Evolutionary conservation across 2,113 vertebrate genomes (phyloP), one percentile per base, ranked within the genome.

Genomic region (Paracanthobrama guichenoti): DNA sequence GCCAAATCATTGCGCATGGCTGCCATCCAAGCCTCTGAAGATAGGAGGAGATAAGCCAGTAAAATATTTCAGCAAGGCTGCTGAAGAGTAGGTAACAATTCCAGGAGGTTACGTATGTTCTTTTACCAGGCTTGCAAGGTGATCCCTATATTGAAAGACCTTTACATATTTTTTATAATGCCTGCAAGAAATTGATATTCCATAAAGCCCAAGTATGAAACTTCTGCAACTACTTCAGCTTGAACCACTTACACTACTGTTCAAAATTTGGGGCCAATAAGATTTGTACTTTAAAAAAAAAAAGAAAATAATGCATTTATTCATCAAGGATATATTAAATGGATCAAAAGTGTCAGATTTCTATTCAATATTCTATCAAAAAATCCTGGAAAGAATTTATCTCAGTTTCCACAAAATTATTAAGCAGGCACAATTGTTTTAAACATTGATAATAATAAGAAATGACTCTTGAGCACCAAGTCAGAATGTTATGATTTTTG

Each of bases 1-100:
- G 86, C 86, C 86, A 90, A 89, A 91, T 90, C 90, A 83, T 66
- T 31, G 24, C 71, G 50, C 46, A 71, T 89, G 90, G 89, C 77
- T 4, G 69, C 73, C 80, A 55, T 89, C 90, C 91, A 91, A 71
- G 81, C 67, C 57, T 78, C 87, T 80, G 90, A 92, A 92, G 86
- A 88, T 90, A 91, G 88, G 67, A 87, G 85, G 72, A 88, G 92
- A 92, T 92, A 91, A 90, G 87, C 69, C 85, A 76, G 78, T 88
- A 84, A 88, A 73, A 87, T 88, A 88, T 88, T 90, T 81, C 86
- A 90, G 87, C 50, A 12, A 18, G 35, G 44, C 77, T 77, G 66
- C 79, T 82, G 80, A 85, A 71, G 81, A 85, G 67, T 18, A 83
- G 64, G 35, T 87, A 81, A 79, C 72, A 8, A 66, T 81, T 89